These are phyloP conservation scores for Neoascia interrupta DNA, from an alignment of 2,888 invertebrate genomes.

Conservation along the genomic window DNA sequence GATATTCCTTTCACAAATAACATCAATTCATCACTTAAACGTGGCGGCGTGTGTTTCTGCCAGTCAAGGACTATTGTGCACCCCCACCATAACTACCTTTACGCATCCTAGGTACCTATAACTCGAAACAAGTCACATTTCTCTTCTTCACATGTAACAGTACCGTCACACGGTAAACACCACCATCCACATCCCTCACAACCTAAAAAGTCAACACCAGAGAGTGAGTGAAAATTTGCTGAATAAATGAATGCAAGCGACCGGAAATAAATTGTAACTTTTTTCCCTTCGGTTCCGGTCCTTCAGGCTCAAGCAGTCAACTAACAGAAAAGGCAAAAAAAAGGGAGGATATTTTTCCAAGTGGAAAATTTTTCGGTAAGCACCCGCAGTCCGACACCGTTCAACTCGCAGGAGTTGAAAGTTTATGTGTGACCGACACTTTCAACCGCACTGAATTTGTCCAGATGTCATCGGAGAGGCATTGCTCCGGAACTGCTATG, in stretches of 20 bases:
- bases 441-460: conserved; percentile 63
- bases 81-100: conserved; percentile 18
- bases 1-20: conserved; percentile 70
- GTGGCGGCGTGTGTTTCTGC: conserved; percentile 63
- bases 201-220: conserved; percentile 62
- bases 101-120: conserved; percentile 13
- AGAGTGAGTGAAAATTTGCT: conserved; percentile 61
- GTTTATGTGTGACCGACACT: conserved; percentile 67
- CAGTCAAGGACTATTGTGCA: conserved; percentile 32
- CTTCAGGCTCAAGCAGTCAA: conserved; percentile 11
- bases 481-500: conserved; percentile 44
- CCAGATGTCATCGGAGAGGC: conserved; percentile 61
- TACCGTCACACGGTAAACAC: conserved; percentile 5
- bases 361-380: conserved; percentile 64
- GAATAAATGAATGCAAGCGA: conserved; percentile 67
- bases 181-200: too few species aligned
- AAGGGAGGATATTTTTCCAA: conserved; percentile 33
- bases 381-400: conserved; percentile 41
- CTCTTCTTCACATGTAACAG: background rate
- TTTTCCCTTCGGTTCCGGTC: conserved; percentile 37
- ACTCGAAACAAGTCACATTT: background rate
- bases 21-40: conserved; percentile 74
- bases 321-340: background rate
- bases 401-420: conserved; percentile 43
- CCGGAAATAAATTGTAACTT: conserved; percentile 70